Percentiles rank a stretch among this genome's conserved stretches.
Conservation (phyloP, 2,113 vertebrate genomes). For the Sebastes schlegelii region DNA sequence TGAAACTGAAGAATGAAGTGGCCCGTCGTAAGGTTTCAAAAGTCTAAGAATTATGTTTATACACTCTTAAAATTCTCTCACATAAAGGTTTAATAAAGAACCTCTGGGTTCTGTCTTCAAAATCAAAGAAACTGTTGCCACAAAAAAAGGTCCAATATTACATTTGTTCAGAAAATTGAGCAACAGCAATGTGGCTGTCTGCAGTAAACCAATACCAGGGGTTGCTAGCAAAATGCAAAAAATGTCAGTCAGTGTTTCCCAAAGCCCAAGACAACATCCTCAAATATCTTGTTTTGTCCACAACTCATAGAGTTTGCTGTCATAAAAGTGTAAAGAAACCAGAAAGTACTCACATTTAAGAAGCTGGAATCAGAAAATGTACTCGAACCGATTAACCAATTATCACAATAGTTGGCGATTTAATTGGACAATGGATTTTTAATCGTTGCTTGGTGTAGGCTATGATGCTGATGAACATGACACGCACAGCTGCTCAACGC, state of each 20-base stretch:
- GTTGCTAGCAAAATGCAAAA: too few species aligned
- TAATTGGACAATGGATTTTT: too few species aligned
- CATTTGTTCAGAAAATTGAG: constrained; percentile 16
- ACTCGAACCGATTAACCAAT: too few species aligned
- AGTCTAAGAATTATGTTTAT: background rate
- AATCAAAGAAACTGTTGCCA: background rate
- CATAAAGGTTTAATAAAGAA: constrained; percentile 20
- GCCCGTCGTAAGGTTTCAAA: background rate
- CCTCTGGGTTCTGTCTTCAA: background rate
- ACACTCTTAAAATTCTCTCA: background rate
- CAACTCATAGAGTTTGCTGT: too few species aligned
- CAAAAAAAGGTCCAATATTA: background rate
- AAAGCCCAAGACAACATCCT: too few species aligned
- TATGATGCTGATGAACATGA: background rate
- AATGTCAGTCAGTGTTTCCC: too few species aligned
- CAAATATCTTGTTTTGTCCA: too few species aligned
- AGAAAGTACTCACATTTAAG: too few species aligned
- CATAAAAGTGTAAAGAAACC: too few species aligned
- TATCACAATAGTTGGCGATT: too few species aligned
- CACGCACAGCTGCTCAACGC: background rate
- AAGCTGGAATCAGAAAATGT: too few species aligned
- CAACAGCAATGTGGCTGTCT: background rate
- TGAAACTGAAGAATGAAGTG: constrained; percentile 12
- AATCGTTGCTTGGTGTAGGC: background rate
- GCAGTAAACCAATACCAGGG: background rate